Percentiles rank a stretch among this genome's conserved stretches.
These are phyloP conservation scores for Clinocottus analis DNA, from an alignment of 2,113 vertebrate genomes.

Conservation along the genomic window DNA sequence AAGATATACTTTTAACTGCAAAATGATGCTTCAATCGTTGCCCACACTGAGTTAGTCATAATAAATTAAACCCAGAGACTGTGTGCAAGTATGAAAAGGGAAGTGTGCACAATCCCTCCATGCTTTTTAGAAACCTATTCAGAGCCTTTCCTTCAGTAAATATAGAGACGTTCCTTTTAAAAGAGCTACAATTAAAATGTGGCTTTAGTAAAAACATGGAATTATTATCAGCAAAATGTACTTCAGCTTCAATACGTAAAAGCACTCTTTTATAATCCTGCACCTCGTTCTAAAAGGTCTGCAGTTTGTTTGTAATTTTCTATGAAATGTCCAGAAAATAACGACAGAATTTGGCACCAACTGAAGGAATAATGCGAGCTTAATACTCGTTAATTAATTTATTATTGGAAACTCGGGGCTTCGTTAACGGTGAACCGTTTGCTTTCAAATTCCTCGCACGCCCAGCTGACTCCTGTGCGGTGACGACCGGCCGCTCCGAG, in stretches of 20 bases:
- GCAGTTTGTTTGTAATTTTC: not conserved
- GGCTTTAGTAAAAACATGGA: not conserved
- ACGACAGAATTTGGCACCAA: not conserved
- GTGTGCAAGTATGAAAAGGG: not conserved
- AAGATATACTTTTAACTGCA: not conserved
- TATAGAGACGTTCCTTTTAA: not conserved
- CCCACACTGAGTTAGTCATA: not conserved
- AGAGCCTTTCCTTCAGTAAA: not conserved
- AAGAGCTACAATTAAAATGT: not conserved
- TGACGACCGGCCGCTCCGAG: not conserved
- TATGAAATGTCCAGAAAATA: not conserved
- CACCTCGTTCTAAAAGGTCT: not conserved
- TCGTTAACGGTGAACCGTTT: not conserved
- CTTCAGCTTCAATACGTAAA: not conserved
- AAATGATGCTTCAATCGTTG: not conserved
- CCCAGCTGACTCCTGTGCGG: slow-evolving; percentile 2
- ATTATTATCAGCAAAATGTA: not conserved
- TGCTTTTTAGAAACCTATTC: not conserved
- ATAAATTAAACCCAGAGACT: not conserved
- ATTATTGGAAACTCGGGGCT: not conserved
- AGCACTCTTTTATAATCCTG: not conserved
- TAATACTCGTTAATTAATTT: not conserved
- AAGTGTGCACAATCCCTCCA: not conserved
- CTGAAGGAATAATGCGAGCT: not conserved
- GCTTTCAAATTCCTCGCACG: not conserved